A percentile compares a stretch with the other conserved stretches of the same genome.
Evolutionary conservation across 2,888 invertebrate genomes (phyloP).

Genomic region (Aspidapion aeneum): DNA sequence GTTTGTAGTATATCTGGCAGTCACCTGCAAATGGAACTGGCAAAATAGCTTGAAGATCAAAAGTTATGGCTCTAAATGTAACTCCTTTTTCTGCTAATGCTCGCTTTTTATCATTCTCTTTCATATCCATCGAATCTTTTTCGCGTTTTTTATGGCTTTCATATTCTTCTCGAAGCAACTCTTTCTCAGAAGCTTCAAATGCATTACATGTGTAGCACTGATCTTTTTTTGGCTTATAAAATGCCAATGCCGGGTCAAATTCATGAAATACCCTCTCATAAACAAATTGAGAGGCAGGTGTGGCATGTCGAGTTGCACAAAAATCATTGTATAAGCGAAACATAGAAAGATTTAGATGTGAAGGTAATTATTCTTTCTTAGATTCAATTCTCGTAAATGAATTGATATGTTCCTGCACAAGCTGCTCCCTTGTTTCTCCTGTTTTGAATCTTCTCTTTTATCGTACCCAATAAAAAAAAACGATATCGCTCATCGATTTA

Average conservation of each 20-base stretch:
- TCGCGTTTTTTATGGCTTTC: constrained; percentile 14
- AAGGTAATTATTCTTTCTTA: constrained; percentile 9
- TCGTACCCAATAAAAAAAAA: constrained; percentile 7
- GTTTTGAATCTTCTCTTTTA: constrained; percentile 4
- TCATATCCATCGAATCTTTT: constrained; percentile 19
- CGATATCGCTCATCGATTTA: background rate
- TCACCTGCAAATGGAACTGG: constrained; percentile 6
- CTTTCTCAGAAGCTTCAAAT: constrained; percentile 21
- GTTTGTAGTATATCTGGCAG: constrained; percentile 6
- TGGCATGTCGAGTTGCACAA: background rate
- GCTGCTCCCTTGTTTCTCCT: constrained; percentile 3
- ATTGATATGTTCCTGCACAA: constrained; percentile 11
- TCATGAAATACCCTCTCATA: constrained; percentile 16
- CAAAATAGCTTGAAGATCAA: constrained; percentile 1
- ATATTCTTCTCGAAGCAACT: constrained; percentile 14
- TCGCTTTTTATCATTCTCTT: constrained; percentile 18
- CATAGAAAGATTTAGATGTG: constrained; percentile 8
- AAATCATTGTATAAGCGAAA: constrained; percentile 7
- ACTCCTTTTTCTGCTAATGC: constrained; percentile 12
- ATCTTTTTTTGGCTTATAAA: constrained; percentile 27
- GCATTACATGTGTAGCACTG: constrained; percentile 28
- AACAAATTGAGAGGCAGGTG: constrained; percentile 12
- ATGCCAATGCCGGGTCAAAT: constrained; percentile 16
- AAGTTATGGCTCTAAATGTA: constrained; percentile 8
- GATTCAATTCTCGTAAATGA: constrained; percentile 15